Conservation (phyloP, 2,888 invertebrate species). For the Melangyna quadrimaculata region DNA sequence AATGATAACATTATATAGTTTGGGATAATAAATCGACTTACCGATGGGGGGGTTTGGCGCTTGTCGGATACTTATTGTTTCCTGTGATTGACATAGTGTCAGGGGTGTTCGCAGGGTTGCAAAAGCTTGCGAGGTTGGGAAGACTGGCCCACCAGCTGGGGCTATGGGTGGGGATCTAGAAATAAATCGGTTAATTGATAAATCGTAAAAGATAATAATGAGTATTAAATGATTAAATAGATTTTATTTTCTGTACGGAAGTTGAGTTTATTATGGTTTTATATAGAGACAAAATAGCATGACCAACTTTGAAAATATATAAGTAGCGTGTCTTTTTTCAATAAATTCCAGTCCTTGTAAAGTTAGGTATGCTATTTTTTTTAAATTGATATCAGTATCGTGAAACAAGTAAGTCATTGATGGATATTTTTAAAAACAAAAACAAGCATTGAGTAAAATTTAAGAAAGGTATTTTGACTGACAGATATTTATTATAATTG, state of each 20-base stretch:
- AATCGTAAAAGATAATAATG: not conserved
- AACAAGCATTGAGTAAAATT: not conserved
- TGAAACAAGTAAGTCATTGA: not conserved
- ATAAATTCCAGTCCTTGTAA: not conserved
- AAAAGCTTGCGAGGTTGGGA: constrained; percentile 79
- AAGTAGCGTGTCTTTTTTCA: not conserved
- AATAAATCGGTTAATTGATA: constrained; percentile 15
- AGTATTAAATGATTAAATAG: constrained; percentile 13
- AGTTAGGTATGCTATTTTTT: not conserved
- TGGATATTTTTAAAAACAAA: not conserved
- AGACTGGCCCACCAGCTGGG: constrained; percentile 76
- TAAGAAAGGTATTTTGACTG: not conserved
- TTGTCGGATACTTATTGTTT: constrained; percentile 77
- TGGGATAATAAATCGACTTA: constrained; percentile 68
- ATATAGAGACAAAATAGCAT: not conserved
- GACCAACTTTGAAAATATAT: not conserved
- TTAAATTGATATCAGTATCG: not conserved
- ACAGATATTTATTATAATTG: too few relatives aligned
- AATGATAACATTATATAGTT: constrained; percentile 13
- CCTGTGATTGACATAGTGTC: constrained; percentile 77
- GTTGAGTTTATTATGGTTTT: not conserved
- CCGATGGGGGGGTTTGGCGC: constrained; percentile 80
- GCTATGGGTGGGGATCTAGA: constrained; percentile 80
- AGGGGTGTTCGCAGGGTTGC: constrained; percentile 80
- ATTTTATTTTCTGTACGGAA: not conserved